phyloP scores from a whole-genome alignment of 2,113 vertebrate genomes.

The Gobiocypris rarus region DNA sequence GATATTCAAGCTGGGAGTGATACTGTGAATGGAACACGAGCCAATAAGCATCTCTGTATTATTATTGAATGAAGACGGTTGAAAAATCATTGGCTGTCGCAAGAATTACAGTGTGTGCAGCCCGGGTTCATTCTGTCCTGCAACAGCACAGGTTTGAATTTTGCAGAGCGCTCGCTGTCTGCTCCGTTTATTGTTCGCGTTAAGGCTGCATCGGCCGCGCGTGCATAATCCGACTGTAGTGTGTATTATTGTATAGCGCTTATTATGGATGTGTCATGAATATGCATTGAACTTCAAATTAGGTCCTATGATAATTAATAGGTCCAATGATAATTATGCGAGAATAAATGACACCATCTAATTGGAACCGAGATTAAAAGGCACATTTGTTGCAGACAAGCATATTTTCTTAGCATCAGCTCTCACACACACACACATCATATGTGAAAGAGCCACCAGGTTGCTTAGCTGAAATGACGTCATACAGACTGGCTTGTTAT shows the following conservation, averaged over 20 bases:
- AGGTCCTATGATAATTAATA: not conserved
- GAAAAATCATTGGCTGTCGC: slow-evolving; percentile 28
- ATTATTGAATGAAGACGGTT: slow-evolving; percentile 31
- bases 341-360: not conserved
- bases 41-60: slow-evolving; percentile 13
- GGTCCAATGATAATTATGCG: not conserved
- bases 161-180: slow-evolving; percentile 6
- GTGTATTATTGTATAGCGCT: not conserved
- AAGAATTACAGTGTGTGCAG: not conserved
- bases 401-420: slow-evolving; percentile 1
- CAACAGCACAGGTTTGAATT: not conserved
- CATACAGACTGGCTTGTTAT: slow-evolving; percentile 36
- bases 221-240: not conserved
- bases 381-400: not conserved
- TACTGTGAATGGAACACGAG: slow-evolving; percentile 38
- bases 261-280: not conserved
- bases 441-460: slow-evolving; percentile 26
- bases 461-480: slow-evolving; percentile 45
- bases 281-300: not conserved
- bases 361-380: not conserved
- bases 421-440: slow-evolving; percentile 12
- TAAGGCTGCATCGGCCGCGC: slow-evolving; percentile 11
- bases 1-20: not conserved
- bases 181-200: slow-evolving; percentile 15
- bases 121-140: slow-evolving; percentile 9